These are phyloP conservation scores for Pachydiplax longipennis DNA, from an alignment of 2,888 invertebrate genomes.

Conservation along the genomic window DNA sequence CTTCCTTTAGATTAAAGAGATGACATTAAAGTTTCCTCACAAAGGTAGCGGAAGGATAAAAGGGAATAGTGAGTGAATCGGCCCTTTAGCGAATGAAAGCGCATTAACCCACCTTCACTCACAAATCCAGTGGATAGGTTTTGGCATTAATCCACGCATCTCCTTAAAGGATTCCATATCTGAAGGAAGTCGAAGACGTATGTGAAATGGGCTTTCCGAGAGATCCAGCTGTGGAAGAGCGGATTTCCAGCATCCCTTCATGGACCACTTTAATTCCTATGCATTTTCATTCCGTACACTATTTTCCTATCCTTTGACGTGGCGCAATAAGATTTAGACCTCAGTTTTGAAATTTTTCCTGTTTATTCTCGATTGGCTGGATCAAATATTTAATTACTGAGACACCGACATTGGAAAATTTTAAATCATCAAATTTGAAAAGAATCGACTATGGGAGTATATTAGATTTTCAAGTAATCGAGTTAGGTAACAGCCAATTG, in stretches of 20 bases:
- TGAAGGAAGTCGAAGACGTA: constrained; percentile 18
- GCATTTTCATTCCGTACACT: not conserved
- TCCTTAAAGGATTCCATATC: constrained; percentile 4
- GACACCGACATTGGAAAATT: no score
- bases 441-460: no score
- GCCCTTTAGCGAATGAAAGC: constrained; percentile 5
- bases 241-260: not conserved
- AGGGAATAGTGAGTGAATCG: not conserved
- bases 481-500: no score
- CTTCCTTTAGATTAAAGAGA: not conserved
- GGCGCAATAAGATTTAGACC: no score
- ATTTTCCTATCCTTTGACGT: not conserved
- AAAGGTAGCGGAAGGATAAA: no score
- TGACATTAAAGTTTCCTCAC: not conserved
- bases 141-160: constrained; percentile 39
- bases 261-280: not conserved
- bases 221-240: not conserved
- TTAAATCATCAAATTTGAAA: no score
- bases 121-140: constrained; percentile 1
- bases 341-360: no score
- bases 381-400: no score
- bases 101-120: not conserved
- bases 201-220: not conserved
- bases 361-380: no score
- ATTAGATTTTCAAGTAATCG: no score